Evolutionary conservation across 2,888 invertebrate genomes (phyloP), one percentile per base, ranked within the genome.

Genomic region (Diaphora mendica): DNA sequence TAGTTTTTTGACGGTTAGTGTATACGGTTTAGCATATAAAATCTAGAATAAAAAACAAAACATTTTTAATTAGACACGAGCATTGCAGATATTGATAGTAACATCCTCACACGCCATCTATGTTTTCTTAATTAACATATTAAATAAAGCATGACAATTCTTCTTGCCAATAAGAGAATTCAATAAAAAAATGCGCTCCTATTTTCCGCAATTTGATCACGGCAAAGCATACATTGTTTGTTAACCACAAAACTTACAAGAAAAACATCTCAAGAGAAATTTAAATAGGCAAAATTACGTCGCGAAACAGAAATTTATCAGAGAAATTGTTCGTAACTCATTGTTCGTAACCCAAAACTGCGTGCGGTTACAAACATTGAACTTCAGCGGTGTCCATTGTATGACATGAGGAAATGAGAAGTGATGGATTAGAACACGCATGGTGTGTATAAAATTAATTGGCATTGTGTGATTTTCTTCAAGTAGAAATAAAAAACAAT

Each of bases 71-170:
- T 55, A 70, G 64, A 55, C n/a, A 77, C 73, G 35, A 35, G 55
- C 59, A 65, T 74, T 72, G 68, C 68, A 44, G 73, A 74, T 68
- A 78, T 67, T 30, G 62, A 30, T 30, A 30, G 62, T 8, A 78
- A 80, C 78, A 76, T 76, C 39, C 70, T 72, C 66, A 80, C 82
- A 83, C 75, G 84, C 84, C 72, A 80, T 68, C 71, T 73, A 76
- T 80, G 72, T 73, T 70, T 67, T 80, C 65, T 71, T 70, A 69
- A 80, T 79, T 85, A 74, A 39, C 82, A 77, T 77, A 76, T 75
- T 79, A 77, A 85, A 83, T 78, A 82, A 84, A 80, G 75, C 81
- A 78, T 77, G 77, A 85, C 83, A 79, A 82, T 82, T 79, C 80
- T 78, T 78, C 65, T 9, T 74, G 64, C 42, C 11, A 68, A 74